phyloP scores from a whole-genome alignment of 2,797 vertebrate species.

The Leptatherina wallacei region DNA sequence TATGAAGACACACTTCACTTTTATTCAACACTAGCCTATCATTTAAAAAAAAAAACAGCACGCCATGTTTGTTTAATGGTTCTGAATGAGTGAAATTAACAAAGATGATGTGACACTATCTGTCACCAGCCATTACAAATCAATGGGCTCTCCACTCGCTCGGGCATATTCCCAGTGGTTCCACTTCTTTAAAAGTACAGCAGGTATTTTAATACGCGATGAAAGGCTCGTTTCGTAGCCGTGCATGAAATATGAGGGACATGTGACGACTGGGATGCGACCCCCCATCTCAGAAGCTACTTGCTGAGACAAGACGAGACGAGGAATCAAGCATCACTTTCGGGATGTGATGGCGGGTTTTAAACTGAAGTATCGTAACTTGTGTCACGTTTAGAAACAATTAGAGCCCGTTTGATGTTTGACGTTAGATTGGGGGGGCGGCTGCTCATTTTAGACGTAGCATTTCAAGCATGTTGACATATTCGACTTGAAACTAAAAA shows the following conservation, averaged over 20 bases:
- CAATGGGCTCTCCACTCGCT: slow-evolving; percentile 66
- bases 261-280: slow-evolving; percentile 73
- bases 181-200: slow-evolving; percentile 76
- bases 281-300: slow-evolving; percentile 64
- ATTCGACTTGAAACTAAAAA: slow-evolving; percentile 59
- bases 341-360: slow-evolving; percentile 65
- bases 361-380: slow-evolving; percentile 76
- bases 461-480: slow-evolving; percentile 71
- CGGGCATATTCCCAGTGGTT: slow-evolving; percentile 79
- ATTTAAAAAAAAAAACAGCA: slow-evolving; percentile 51
- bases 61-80: slow-evolving; percentile 71
- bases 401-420: slow-evolving; percentile 79
- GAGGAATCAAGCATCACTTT: slow-evolving; percentile 71
- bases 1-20: slow-evolving; percentile 71
- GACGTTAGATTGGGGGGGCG: slow-evolving; percentile 47
- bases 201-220: slow-evolving; percentile 81
- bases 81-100: slow-evolving; percentile 82
- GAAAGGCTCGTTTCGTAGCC: slow-evolving; percentile 70
- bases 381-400: slow-evolving; percentile 83
- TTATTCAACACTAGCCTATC: slow-evolving; percentile 61
- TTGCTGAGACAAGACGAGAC: slow-evolving; percentile 46
- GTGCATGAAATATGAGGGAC: slow-evolving; percentile 76
- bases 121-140: slow-evolving; percentile 83
- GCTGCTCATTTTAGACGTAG: slow-evolving; percentile 79
- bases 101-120: slow-evolving; percentile 81